Evolutionary conservation across 2,888 invertebrate species (phyloP).

Genomic region (Yponomeuta evonymella): DNA sequence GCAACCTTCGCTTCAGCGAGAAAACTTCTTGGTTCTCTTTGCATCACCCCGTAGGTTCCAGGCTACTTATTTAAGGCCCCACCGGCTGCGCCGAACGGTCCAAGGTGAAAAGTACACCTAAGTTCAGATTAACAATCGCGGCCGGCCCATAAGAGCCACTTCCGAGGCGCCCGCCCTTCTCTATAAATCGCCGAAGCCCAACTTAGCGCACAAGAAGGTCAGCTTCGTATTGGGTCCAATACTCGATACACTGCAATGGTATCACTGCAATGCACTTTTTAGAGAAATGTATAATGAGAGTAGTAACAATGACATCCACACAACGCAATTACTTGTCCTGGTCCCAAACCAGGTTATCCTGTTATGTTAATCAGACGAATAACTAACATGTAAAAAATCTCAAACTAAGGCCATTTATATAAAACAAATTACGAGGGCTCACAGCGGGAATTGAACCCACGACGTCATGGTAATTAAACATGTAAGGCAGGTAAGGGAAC

Average conservation of each 20-base stretch:
- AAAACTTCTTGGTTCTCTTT: background rate
- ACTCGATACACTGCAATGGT: background rate
- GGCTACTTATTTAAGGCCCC: constrained; percentile 41
- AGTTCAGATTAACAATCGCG: constrained; percentile 66
- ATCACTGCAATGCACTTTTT: too few species aligned
- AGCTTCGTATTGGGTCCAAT: background rate
- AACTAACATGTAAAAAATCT: too few species aligned
- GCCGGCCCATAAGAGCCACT: constrained; percentile 41
- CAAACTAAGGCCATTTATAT: too few species aligned
- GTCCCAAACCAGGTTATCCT: too few species aligned
- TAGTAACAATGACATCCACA: too few species aligned
- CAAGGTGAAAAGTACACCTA: constrained; percentile 66
- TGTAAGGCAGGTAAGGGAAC: too few species aligned
- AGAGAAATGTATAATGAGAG: too few species aligned
- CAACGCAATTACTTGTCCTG: too few species aligned
- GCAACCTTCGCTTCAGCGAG: background rate
- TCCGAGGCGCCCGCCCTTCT: constrained; percentile 38
- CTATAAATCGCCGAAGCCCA: constrained; percentile 68
- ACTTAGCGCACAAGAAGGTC: background rate
- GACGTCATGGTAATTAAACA: too few species aligned
- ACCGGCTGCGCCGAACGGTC: constrained; percentile 31
- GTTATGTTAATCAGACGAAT: too few species aligned
- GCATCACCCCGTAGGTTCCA: constrained; percentile 39
- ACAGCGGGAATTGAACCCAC: too few species aligned
- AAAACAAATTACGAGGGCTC: too few species aligned